Evolutionary conservation across 2,888 invertebrate genomes (phyloP).

Genomic region (Drosophila koepferae): DNA sequence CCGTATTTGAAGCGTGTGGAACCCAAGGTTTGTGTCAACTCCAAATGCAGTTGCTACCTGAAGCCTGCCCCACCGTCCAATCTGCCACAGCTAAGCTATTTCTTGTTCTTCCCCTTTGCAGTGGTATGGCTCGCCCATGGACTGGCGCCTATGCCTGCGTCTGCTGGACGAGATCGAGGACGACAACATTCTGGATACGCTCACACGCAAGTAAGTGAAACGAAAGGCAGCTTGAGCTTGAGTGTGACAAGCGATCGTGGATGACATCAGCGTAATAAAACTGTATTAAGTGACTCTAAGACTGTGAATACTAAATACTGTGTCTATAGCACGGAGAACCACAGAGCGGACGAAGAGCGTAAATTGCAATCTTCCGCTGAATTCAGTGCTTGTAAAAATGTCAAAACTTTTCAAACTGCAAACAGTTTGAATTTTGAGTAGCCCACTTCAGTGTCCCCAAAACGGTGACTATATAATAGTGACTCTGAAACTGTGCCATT

Average conservation of each 20-base stretch:
- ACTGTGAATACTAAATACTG: not conserved
- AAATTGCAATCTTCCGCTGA: not conserved
- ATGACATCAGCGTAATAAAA: not conserved
- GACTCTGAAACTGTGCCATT: not conserved
- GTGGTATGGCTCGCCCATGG: slow-evolving; percentile 76
- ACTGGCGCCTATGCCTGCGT: slow-evolving; percentile 77
- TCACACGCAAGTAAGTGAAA: slow-evolving; percentile 75
- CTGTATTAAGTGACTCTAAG: not conserved
- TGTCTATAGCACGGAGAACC: not conserved
- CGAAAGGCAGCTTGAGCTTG: not conserved
- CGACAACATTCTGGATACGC: slow-evolving; percentile 51
- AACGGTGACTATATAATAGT: not conserved
- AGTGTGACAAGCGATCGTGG: not conserved
- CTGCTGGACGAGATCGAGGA: slow-evolving; percentile 61
- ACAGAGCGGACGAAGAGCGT: not conserved
- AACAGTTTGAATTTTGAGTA: no score
- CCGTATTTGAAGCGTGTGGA: slow-evolving; percentile 90
- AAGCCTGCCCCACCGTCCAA: no score
- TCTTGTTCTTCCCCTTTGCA: slow-evolving; percentile 20
- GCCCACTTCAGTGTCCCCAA: not conserved
- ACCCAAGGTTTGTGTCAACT: slow-evolving; percentile 86
- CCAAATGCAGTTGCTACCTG: not conserved
- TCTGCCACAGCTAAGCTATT: slow-evolving; percentile 1
- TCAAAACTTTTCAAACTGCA: not conserved
- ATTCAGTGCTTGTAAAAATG: not conserved